These are phyloP conservation scores for Lota lota DNA, from an alignment of 2,113 vertebrate species.

Conservation along the genomic window DNA sequence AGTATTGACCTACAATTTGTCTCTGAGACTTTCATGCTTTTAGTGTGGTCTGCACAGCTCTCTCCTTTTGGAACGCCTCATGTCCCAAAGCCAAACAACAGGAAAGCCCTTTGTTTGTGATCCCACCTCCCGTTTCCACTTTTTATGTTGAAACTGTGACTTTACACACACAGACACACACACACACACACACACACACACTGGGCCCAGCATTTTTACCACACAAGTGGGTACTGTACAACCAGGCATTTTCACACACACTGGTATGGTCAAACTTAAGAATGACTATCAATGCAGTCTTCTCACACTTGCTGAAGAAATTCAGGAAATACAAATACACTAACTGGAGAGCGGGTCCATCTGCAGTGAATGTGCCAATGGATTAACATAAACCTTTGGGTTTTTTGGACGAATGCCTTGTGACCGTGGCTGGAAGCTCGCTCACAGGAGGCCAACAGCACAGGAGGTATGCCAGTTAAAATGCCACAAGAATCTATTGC, in stretches of 20 bases:
- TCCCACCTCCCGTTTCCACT: constrained; percentile 66
- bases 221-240: constrained; percentile 1
- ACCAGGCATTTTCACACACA: background rate
- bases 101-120: constrained; percentile 60
- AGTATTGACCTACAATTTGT: too few relatives aligned
- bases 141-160: constrained; percentile 51
- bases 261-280: background rate
- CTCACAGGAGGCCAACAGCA: constrained; percentile 7
- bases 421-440: constrained; percentile 20
- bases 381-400: constrained; percentile 10
- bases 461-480: constrained; percentile 57
- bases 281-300: constrained; percentile 9
- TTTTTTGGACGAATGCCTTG: constrained; percentile 2
- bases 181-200: too few relatives aligned
- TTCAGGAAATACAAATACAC: constrained; percentile 13
- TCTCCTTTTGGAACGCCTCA: background rate
- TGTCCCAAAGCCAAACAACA: constrained; percentile 45
- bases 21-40: too few relatives aligned
- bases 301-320: constrained; percentile 3
- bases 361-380: constrained; percentile 6
- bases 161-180: constrained; percentile 12
- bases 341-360: background rate
- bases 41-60: background rate
- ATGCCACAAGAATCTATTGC: constrained; percentile 55
- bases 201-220: background rate